phyloP scores from a whole-genome alignment of 1,140 invertebrate genomes.

The Ooceraea biroi region DNA sequence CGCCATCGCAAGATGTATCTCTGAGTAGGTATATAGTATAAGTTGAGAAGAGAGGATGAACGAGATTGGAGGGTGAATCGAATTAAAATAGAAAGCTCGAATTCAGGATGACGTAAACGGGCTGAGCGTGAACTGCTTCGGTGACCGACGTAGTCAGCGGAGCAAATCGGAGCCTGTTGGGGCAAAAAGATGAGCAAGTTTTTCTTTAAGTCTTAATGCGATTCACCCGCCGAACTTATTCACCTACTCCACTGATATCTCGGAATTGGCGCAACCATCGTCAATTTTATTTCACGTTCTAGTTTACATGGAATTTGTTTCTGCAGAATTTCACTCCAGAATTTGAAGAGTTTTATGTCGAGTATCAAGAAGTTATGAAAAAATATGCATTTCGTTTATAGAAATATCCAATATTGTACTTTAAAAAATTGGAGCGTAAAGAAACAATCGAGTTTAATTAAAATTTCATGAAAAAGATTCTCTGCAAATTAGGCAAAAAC shows the following conservation, averaged over 20 bases:
- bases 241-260: conserved; percentile 11
- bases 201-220: conserved; percentile 3
- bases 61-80: background rate
- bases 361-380: background rate
- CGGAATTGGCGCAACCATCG: background rate
- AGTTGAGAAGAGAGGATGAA: background rate
- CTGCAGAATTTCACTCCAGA: background rate
- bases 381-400: background rate
- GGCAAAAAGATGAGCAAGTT: background rate
- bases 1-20: conserved; percentile 42
- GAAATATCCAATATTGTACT: background rate
- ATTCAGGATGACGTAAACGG: background rate
- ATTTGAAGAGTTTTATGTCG: background rate
- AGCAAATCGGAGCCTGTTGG: background rate
- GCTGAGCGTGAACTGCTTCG: background rate
- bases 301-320: background rate
- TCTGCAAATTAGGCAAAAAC: background rate
- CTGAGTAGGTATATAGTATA: conserved; percentile 68
- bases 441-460: background rate
- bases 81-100: conserved; percentile 9
- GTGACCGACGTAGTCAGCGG: background rate
- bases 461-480: background rate
- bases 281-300: background rate
- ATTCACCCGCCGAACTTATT: conserved; percentile 10
- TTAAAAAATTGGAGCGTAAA: background rate